Evolutionary conservation across 2,888 invertebrate species (phyloP).

Genomic region (Leptinotarsa haldemani): DNA sequence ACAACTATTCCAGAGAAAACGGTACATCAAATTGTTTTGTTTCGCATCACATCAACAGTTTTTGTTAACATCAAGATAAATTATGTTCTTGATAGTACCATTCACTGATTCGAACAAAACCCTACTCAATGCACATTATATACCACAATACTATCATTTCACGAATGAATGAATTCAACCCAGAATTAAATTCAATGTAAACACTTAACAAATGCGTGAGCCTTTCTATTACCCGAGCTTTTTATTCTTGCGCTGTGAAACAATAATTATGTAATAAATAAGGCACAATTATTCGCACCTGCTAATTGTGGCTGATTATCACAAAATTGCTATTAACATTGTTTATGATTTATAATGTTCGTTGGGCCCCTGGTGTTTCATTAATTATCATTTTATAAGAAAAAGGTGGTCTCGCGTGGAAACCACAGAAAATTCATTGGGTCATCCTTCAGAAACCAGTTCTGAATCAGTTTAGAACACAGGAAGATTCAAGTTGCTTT

Average conservation of each 20-base stretch:
- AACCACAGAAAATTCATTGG: constrained; percentile 24
- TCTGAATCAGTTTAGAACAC: neutral
- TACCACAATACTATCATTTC: neutral
- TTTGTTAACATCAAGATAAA: neutral
- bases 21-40: neutral
- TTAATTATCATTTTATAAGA: constrained; percentile 2
- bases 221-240: constrained; percentile 26
- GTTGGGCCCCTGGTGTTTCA: constrained; percentile 19
- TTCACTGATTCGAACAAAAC: neutral
- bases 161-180: constrained; percentile 19
- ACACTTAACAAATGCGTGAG: neutral
- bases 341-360: constrained; percentile 22
- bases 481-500: neutral
- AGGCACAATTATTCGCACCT: constrained; percentile 37
- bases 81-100: neutral
- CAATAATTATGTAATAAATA: constrained; percentile 36
- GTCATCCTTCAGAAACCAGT: neutral
- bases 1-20: too few relatives aligned
- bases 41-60: neutral
- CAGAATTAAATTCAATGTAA: neutral
- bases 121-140: neutral
- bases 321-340: constrained; percentile 29
- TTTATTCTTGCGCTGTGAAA: constrained; percentile 26
- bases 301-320: constrained; percentile 36
- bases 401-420: constrained; percentile 15